Conservation (phyloP, 2,113 vertebrate genomes). For the Pelmatolapia mariae region DNA sequence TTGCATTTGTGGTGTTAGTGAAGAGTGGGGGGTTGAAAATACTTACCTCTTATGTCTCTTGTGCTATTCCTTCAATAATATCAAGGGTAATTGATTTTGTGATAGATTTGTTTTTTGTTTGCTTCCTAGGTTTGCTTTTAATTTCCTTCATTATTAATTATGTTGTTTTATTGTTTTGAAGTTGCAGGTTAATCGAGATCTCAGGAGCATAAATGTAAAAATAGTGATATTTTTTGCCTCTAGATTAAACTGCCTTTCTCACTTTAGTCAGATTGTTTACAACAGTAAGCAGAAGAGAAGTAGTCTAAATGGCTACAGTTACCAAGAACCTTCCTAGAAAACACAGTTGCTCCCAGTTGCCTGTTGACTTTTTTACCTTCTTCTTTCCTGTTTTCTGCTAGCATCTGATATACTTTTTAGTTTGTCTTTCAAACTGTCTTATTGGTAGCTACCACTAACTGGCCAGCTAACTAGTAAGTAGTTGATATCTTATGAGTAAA, state of each 20-base stretch:
- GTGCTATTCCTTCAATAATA: conserved; percentile 31
- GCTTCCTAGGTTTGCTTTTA: neutral
- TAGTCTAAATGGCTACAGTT: neutral
- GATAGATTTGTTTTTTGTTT: neutral
- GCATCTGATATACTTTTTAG: neutral
- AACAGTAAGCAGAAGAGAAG: neutral
- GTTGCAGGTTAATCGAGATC: neutral
- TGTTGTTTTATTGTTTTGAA: neutral
- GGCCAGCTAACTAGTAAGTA: neutral
- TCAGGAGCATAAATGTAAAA: neutral
- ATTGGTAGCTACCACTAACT: neutral
- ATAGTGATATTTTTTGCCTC: neutral
- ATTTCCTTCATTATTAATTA: conserved; percentile 10
- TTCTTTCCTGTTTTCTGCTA: neutral
- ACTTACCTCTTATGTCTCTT: conserved; percentile 33
- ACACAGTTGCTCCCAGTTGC: neutral
- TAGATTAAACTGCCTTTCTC: neutral
- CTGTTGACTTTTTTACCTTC: neutral
- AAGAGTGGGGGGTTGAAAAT: conserved; percentile 11
- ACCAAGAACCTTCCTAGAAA: neutral
- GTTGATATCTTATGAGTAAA: neutral
- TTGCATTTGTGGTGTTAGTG: conserved; percentile 50
- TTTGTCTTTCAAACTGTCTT: neutral
- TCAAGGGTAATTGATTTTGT: conserved; percentile 34
- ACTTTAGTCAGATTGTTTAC: neutral